phyloP scores from a whole-genome alignment of 2,797 vertebrate genomes.

The Urosaurus nigricauda region DNA sequence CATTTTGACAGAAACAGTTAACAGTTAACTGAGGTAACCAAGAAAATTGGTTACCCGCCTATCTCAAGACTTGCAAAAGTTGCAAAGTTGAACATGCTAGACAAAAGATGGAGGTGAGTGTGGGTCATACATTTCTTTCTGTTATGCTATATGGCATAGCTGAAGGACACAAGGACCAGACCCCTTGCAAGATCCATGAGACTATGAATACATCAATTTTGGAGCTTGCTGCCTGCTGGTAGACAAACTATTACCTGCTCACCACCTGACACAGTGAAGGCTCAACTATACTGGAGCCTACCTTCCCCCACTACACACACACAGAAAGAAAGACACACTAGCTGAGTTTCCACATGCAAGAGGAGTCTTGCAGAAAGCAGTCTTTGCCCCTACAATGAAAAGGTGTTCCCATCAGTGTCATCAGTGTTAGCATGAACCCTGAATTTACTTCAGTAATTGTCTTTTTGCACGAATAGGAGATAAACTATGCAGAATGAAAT shows the following conservation, averaged over 20 bases:
- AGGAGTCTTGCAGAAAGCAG: neutral
- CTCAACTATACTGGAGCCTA: neutral
- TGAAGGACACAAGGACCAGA: neutral
- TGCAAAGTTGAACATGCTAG: neutral
- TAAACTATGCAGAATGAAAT: neutral
- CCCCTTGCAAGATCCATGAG: neutral
- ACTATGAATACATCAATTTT: neutral
- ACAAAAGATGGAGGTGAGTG: neutral
- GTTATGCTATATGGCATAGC: neutral
- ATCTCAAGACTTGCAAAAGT: neutral
- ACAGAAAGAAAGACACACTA: neutral
- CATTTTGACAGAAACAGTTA: constrained; percentile 1
- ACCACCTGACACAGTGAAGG: neutral
- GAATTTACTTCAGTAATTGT: neutral
- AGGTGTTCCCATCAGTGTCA: neutral
- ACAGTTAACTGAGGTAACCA: too few species aligned
- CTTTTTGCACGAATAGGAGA: neutral
- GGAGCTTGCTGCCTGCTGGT: neutral
- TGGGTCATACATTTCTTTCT: neutral
- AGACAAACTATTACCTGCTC: neutral
- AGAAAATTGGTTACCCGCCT: too few species aligned
- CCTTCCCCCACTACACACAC: too few species aligned
- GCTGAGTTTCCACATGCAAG: neutral
- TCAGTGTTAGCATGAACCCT: neutral
- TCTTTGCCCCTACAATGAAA: neutral